Evolutionary conservation across 2,888 invertebrate genomes (phyloP).

Genomic region (Petrolisthes manimaculis): DNA sequence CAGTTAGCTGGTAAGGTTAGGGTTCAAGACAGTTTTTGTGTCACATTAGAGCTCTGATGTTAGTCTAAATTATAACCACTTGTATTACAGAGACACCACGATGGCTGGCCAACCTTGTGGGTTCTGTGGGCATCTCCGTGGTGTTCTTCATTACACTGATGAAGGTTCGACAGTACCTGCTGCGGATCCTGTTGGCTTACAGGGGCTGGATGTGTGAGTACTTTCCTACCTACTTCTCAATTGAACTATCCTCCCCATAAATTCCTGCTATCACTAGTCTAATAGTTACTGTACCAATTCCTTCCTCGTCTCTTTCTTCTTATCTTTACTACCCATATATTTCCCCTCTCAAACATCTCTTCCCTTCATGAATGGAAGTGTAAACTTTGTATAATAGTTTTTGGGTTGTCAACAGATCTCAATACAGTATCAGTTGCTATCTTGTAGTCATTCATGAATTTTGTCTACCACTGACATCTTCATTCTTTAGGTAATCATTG

Average conservation of each 20-base stretch:
- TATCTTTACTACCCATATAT: background rate
- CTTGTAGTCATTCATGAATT: too few relatives aligned
- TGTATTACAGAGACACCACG: conserved; percentile 67
- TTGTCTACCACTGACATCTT: too few relatives aligned
- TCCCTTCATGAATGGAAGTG: too few relatives aligned
- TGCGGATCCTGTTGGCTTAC: conserved; percentile 72
- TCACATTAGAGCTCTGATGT: too few relatives aligned
- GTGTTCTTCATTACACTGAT: conserved; percentile 71
- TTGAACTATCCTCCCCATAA: background rate
- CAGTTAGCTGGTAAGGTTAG: too few relatives aligned
- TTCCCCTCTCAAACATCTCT: background rate
- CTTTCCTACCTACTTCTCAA: background rate
- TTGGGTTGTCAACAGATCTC: too few relatives aligned
- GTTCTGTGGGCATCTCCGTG: conserved; percentile 70
- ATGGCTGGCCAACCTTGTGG: conserved; percentile 69
- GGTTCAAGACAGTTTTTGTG: too few relatives aligned
- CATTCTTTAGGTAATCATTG: too few relatives aligned
- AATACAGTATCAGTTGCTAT: too few relatives aligned
- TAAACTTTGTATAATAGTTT: too few relatives aligned
- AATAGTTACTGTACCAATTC: background rate
- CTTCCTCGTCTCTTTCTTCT: background rate
- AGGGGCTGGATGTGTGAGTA: conserved; percentile 75
- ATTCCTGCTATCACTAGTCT: too few relatives aligned
- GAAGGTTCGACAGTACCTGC: conserved; percentile 70
- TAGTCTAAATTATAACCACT: background rate